A percentile compares a stretch with the other conserved stretches of the same genome.
Evolutionary conservation across 1,140 invertebrate species (phyloP).

Genomic region (Schmidtea mediterranea): DNA sequence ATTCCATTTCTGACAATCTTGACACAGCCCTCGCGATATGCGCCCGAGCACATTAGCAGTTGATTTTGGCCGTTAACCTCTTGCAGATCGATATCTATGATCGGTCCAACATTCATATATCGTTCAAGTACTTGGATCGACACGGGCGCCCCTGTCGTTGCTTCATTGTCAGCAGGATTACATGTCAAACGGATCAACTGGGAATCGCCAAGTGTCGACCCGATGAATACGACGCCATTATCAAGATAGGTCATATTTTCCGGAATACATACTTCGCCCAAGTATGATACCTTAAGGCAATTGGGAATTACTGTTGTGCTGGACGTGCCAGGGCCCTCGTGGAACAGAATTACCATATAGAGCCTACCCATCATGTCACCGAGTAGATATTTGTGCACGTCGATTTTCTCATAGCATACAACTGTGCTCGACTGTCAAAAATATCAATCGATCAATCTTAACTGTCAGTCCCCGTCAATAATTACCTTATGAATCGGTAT

Average conservation of each 20-base stretch:
- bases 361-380: slow-evolving; percentile 77
- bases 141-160: slow-evolving; percentile 14
- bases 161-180: slow-evolving; percentile 50
- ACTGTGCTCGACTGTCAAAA: slow-evolving; percentile 39
- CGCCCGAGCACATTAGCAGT: slow-evolving; percentile 81
- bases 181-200: slow-evolving; percentile 60
- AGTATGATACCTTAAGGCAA: slow-evolving; percentile 3
- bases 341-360: slow-evolving; percentile 78
- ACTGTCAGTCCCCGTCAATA: no score
- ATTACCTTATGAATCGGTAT: not conserved
- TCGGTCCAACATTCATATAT: slow-evolving; percentile 83
- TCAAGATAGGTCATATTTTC: slow-evolving; percentile 95
- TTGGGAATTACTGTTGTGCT: not conserved
- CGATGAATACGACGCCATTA: slow-evolving; percentile 88
- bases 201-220: slow-evolving; percentile 77
- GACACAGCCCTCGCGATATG: slow-evolving; percentile 83
- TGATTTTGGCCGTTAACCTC: slow-evolving; percentile 83
- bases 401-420: slow-evolving; percentile 71
- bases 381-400: slow-evolving; percentile 61
- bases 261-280: slow-evolving; percentile 48
- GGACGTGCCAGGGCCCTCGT: slow-evolving; percentile 32
- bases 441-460: no score
- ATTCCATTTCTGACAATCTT: slow-evolving; percentile 88
- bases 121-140: slow-evolving; percentile 80
- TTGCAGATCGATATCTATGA: slow-evolving; percentile 75